Evolutionary conservation across 2,888 invertebrate species (phyloP), one percentile per base, ranked within the genome.

Genomic region (Eristalis intricaria): DNA sequence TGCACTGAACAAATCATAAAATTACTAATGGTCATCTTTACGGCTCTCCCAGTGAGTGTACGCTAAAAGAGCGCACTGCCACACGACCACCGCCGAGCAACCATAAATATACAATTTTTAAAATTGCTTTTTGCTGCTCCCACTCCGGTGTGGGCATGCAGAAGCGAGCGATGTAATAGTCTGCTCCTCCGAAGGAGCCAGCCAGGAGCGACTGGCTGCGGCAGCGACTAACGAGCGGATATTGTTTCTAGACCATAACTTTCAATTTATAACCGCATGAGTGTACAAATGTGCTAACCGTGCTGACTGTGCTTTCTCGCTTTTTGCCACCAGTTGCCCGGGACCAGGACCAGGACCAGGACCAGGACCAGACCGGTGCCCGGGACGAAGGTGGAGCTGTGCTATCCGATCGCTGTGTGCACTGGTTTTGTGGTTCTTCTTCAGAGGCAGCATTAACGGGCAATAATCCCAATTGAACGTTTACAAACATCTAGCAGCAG

Each of bases 191-290:
- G 26, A 75, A 60, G 75, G 63, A 50, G 15, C 43, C 43, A 43
- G n/a, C n/a, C n/a, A n/a, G n/a, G 15, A n/a, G 43, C 0, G 43
- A 1, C 15, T 4, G 43, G n/a, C 43, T 43, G 43, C 43, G n/a
- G 50, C 50, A 19, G 50, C 19, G 83, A 70, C 75, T 86, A 82
- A 82, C 86, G 74, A 75, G 78, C 73, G 78, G 78, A 86, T 86
- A 86, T 86, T 86, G 83, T 86, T 86, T 86, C 86, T 86, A 83
- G 74, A 69, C 86, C 86, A 86, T 86, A 86, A 86, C 83, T 86
- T 86, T 78, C 78, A 86, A 86, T 86, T 86, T 86, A 86, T 83
- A 86, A 86, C 86, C 83, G 58, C 82, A 82, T 73, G 58, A 81
- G 77, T 69, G 82, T 82, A 74, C 61, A 66, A 86, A 78, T 85